These are phyloP conservation scores for Iphiclides podalirius DNA, from an alignment of 2,888 invertebrate species.

Conservation along the genomic window DNA sequence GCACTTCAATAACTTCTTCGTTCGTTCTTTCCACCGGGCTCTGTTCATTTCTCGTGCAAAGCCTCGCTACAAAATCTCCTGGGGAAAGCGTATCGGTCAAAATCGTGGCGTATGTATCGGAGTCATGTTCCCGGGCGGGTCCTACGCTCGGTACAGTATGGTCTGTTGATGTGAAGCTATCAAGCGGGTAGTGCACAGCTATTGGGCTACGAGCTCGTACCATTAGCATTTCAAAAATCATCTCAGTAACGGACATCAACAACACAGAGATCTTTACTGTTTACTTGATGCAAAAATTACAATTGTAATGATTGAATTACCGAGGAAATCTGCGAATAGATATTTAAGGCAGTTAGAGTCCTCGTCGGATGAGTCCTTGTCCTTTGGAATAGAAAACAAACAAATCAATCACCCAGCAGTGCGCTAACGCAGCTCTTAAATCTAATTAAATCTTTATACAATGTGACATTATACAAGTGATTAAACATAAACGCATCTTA, in stretches of 20 bases:
- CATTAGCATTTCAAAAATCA: conserved; percentile 44
- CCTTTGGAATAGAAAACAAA: conserved; percentile 68
- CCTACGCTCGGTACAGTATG: conserved; percentile 27
- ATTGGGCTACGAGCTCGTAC: conserved; percentile 43
- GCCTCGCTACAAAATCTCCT: conserved; percentile 62
- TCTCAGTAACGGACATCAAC: conserved; percentile 58
- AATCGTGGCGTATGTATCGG: conserved; percentile 24
- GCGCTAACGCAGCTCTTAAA: conserved; percentile 23
- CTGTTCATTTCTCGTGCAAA: conserved; percentile 46
- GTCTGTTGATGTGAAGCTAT: conserved; percentile 34
- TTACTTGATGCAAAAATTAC: conserved; percentile 45
- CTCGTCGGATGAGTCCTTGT: conserved; percentile 71
- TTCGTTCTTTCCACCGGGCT: conserved; percentile 29
- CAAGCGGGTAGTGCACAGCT: conserved; percentile 45
- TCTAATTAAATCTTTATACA: conserved; percentile 27
- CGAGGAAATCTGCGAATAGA: conserved; percentile 84
- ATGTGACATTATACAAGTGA: conserved; percentile 44
- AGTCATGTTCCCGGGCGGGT: conserved; percentile 27
- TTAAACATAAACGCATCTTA: conserved; percentile 25
- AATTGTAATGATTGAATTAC: conserved; percentile 62
- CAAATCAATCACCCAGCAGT: conserved; percentile 45
- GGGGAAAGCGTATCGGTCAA: conserved; percentile 51
- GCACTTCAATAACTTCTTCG: conserved; percentile 35
- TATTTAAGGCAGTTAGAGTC: conserved; percentile 86
- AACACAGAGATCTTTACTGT: conserved; percentile 68